Evolutionary conservation across 2,113 vertebrate species (phyloP).

Genomic region (Sialia sialis): DNA sequence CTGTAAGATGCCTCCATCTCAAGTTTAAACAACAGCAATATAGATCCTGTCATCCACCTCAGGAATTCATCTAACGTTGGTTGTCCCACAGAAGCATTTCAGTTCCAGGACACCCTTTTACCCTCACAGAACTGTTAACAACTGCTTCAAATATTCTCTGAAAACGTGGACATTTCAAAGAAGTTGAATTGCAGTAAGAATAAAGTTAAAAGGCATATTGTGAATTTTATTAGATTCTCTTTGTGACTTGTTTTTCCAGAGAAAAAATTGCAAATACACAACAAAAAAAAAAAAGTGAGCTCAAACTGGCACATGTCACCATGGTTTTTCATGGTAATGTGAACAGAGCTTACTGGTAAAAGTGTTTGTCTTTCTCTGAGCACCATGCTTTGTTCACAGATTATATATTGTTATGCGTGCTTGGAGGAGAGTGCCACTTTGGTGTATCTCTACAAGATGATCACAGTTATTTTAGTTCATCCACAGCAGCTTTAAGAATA

Average conservation of each 20-base stretch:
- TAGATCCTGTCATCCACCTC: background rate
- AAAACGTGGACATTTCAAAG: background rate
- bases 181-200: background rate
- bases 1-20: background rate
- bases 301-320: too few species aligned
- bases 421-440: background rate
- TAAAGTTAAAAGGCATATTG: background rate
- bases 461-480: background rate
- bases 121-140: background rate
- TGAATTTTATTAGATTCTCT: background rate
- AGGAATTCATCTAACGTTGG: background rate
- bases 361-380: background rate
- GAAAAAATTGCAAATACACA: too few species aligned
- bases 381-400: background rate
- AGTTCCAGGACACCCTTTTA: background rate
- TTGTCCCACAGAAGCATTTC: background rate
- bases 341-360: background rate
- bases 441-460: background rate
- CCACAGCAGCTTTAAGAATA: background rate
- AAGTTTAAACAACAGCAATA: background rate
- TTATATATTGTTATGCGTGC: background rate
- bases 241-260: too few species aligned
- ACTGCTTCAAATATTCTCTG: background rate
- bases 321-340: background rate
- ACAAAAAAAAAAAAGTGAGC: too few species aligned